phyloP scores from a whole-genome alignment of 2,888 invertebrate species.

The Bimastos eiseni region DNA sequence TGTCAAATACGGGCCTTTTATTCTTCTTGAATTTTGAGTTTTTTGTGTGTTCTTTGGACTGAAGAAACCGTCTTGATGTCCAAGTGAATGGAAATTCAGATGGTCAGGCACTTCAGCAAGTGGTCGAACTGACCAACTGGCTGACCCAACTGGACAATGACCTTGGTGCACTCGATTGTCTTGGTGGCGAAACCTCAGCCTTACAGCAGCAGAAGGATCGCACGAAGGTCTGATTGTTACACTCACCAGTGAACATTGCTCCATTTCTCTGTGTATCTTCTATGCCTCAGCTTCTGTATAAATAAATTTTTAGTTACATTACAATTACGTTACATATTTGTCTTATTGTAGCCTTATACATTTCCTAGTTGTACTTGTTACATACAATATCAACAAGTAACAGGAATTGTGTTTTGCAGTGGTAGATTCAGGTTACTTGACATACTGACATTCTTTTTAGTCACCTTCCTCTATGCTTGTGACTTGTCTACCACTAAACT shows the following conservation, averaged over 20 bases:
- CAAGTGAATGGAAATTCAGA: neutral
- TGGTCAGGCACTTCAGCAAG: neutral
- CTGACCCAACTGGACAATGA: slow-evolving; percentile 16
- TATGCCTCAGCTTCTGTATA: too few relatives aligned
- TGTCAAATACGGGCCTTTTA: neutral
- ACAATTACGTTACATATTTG: too few relatives aligned
- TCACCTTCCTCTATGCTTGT: neutral
- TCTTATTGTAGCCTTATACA: neutral
- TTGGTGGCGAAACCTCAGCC: neutral
- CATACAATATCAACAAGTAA: neutral
- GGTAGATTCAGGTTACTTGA: neutral
- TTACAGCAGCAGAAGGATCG: slow-evolving; percentile 1
- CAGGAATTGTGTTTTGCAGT: neutral
- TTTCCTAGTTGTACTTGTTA: neutral
- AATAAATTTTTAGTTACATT: too few relatives aligned
- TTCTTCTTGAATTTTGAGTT: neutral
- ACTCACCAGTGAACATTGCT: neutral
- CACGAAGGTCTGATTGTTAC: neutral
- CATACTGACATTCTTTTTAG: neutral
- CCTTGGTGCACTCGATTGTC: neutral
- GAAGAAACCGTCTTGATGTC: slow-evolving; percentile 10
- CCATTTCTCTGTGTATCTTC: neutral
- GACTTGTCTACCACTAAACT: neutral
- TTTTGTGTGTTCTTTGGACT: neutral
- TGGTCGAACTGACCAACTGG: neutral